Percentiles rank a stretch among this genome's conserved stretches.
Evolutionary conservation across 2,888 invertebrate genomes (phyloP).

Genomic region (Pyralis farinalis): DNA sequence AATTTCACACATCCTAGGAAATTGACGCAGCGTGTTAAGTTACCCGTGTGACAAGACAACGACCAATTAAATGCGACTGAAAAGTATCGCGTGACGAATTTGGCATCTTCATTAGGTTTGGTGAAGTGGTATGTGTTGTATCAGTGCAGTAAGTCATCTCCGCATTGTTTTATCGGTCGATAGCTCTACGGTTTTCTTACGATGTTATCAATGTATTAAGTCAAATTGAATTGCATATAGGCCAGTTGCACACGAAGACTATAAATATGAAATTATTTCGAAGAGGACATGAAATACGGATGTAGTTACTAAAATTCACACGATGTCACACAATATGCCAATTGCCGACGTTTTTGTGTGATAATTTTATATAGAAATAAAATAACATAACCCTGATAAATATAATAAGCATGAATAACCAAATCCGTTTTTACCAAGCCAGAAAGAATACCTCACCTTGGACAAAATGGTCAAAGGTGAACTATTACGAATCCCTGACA

Average conservation of each 20-base stretch:
- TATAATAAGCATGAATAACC: neutral
- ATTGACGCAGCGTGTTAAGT: conserved; percentile 1
- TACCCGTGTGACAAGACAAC: neutral
- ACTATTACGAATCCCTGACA: too few species aligned
- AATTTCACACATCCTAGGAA: neutral
- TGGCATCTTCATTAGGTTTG: conserved; percentile 6
- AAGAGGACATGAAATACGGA: neutral
- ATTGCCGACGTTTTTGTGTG: neutral
- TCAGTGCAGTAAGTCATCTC: conserved; percentile 7
- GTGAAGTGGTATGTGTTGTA: conserved; percentile 4
- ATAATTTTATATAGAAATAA: neutral
- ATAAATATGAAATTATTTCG: too few species aligned
- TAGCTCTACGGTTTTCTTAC: conserved; percentile 8
- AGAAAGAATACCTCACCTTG: neutral
- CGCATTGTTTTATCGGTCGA: conserved; percentile 9
- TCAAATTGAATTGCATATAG: too few species aligned
- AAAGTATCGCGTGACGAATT: conserved; percentile 10
- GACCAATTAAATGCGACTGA: conserved; percentile 3
- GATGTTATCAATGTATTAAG: neutral
- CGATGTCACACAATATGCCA: neutral
- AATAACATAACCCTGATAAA: neutral
- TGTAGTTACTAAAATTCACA: neutral
- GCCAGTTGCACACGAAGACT: too few species aligned
- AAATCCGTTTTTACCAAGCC: too few species aligned
- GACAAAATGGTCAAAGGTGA: neutral